phyloP scores from a whole-genome alignment of 2,888 invertebrate genomes.

The Drosophila kanekoi region DNA sequence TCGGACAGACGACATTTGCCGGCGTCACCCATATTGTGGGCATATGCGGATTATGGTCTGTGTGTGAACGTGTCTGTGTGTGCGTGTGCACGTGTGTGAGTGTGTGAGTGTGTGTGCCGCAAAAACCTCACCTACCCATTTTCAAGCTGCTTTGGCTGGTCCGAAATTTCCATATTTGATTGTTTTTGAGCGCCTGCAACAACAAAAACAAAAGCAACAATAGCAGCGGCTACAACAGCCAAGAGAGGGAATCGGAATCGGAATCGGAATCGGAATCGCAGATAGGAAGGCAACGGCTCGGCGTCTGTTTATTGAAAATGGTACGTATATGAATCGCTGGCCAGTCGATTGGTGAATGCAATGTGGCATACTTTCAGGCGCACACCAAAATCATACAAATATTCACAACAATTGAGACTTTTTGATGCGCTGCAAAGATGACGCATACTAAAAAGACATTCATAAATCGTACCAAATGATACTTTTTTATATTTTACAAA shows the following conservation, averaged over 20 bases:
- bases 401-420: conserved; percentile 2
- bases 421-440: conserved; percentile 1
- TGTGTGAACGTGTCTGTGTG: conserved; percentile 17
- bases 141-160: conserved; percentile 38
- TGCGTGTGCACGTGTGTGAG: conserved; percentile 19
- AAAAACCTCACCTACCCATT: conserved; percentile 15
- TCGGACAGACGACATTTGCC: conserved; percentile 34
- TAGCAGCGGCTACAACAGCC: conserved; percentile 24
- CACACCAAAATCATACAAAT: conserved; percentile 6
- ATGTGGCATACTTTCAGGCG: conserved; percentile 36
- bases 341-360: conserved; percentile 31
- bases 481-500: too few species aligned
- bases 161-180: conserved; percentile 76
- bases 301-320: conserved; percentile 72
- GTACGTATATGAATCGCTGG: conserved; percentile 54
- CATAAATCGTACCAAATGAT: too few species aligned
- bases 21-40: conserved; percentile 39
- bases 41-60: conserved; percentile 60
- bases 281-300: conserved; percentile 27
- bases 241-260: not conserved
- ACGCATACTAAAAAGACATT: not conserved
- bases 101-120: conserved; percentile 21
- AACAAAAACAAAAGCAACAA: conserved; percentile 28
- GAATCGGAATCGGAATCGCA: conserved; percentile 3
- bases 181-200: conserved; percentile 65